A percentile compares a stretch with the other conserved stretches of the same genome.
Conservation (phyloP, 1,140 invertebrate species). For the Pantala flavescens region DNA sequence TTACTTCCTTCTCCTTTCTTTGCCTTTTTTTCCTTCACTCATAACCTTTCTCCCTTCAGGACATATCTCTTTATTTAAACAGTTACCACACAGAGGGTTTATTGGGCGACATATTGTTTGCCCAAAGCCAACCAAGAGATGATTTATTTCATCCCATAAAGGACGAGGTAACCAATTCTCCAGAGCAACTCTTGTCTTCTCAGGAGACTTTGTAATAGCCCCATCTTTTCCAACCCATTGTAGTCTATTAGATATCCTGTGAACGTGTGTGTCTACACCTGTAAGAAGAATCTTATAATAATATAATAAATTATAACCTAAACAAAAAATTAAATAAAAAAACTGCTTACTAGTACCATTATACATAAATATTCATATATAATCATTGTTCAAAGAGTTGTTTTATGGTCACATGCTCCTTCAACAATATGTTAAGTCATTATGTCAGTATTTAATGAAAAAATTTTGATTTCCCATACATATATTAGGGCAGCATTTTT, state of each 20-base stretch:
- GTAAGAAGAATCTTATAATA: constrained; percentile 26
- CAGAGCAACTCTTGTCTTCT: constrained; percentile 72
- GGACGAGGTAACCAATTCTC: constrained; percentile 80
- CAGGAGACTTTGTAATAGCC: constrained; percentile 62
- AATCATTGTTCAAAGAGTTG: too few relatives aligned
- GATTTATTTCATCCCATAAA: constrained; percentile 83
- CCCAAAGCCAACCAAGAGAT: constrained; percentile 90
- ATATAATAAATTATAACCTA: neutral
- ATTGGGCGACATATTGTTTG: constrained; percentile 80
- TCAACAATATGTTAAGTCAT: too few relatives aligned
- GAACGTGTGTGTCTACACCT: constrained; percentile 96
- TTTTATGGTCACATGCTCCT: too few relatives aligned
- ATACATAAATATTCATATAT: too few relatives aligned
- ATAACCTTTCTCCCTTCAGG: constrained; percentile 35
- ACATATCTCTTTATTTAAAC: constrained; percentile 75
- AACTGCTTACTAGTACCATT: too few relatives aligned
- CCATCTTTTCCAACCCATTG: constrained; percentile 60
- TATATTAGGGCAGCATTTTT: too few relatives aligned
- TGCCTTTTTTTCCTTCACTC: too few relatives aligned
- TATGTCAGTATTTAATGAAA: too few relatives aligned
- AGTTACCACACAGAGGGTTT: constrained; percentile 68
- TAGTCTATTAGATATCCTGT: constrained; percentile 83
- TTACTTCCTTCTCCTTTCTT: too few relatives aligned
- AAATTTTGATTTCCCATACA: too few relatives aligned
- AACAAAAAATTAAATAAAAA: neutral